Evolutionary conservation across 2,113 vertebrate species (phyloP), one percentile per base, ranked within the genome.

Genomic region (Dasyprocta punctata): DNA sequence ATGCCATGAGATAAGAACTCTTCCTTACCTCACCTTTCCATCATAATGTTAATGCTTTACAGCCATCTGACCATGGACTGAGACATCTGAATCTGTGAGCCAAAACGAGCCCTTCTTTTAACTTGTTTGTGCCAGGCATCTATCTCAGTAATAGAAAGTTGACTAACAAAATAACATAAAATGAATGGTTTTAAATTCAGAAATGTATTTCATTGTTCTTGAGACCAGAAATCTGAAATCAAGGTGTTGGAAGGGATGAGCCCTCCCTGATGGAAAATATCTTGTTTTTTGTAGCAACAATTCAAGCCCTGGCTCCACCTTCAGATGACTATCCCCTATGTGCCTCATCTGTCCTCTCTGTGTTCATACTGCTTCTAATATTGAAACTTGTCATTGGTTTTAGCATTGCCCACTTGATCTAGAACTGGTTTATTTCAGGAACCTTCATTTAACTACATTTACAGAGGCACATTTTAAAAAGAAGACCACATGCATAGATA

Each of bases 251-350:
- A 5, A 26, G 41, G 22, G 13, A 2, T 33, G 75, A 33, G 28
- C 19, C 38, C 44, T 17, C 44, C 44, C 16, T 49, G 30, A 38
- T 4, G 7, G 16, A n/a, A 52, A n/a, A 38, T 56, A 19, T 58
- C 14, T 65, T 44, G 75, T 44, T 14, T 30, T 77, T 14, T 49
- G 44, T 49, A 78, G 13, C 16, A 17, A 33, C 6, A 49, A 49
- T 28, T 10, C 84, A 44, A 67, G 20, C 30, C 52, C 30, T 44
- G 60, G 19, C 9, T 78, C n/a, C 8, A 36, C 14, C n/a, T n/a
- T n/a, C 4, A 28, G 12, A 30, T 13, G 7, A 14, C 28, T 1
- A 0, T 30, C 5, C 11, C 24, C 11, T 17, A 0, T 22, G 44
- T 63, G 28, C 7, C 33, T 24, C 56, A 33, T 30, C 12, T 75